A percentile compares a stretch with the other conserved stretches of the same genome.
These are phyloP conservation scores for Philereme transversata DNA, from an alignment of 2,888 invertebrate species.

Conservation along the genomic window DNA sequence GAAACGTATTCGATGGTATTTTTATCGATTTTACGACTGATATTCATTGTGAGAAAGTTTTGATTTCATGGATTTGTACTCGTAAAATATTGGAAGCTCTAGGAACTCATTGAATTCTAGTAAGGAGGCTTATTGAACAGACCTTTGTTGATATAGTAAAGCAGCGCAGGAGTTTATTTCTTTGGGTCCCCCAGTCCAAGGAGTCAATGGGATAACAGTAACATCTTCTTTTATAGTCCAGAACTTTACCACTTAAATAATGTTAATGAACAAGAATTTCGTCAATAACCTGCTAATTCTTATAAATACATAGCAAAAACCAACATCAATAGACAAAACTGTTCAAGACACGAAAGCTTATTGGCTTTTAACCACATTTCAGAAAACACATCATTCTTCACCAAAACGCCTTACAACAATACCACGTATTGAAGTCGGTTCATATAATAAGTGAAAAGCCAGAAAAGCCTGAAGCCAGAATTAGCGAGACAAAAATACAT, in stretches of 20 bases:
- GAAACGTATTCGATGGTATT: slow-evolving; percentile 48
- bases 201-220: no score
- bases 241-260: no score
- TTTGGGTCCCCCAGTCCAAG: no score
- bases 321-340: background rate
- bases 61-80: slow-evolving; percentile 31
- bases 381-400: background rate
- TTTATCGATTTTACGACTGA: slow-evolving; percentile 52
- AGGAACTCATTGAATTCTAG: slow-evolving; percentile 9
- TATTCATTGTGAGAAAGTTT: slow-evolving; percentile 38
- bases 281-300: no score
- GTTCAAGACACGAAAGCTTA: background rate
- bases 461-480: slow-evolving; percentile 53
- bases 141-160: no score
- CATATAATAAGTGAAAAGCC: slow-evolving; percentile 13
- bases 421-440: slow-evolving; percentile 5
- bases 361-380: background rate
- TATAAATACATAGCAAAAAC: no score
- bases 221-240: no score
- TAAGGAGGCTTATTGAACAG: background rate
- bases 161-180: no score
- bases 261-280: no score
- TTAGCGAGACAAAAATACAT: slow-evolving; percentile 64
- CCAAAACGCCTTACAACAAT: background rate
- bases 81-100: slow-evolving; percentile 20